Percentiles rank a stretch among this genome's conserved stretches.
phyloP scores from a whole-genome alignment of 2,888 invertebrate genomes.

The Mechanitis mazaeus region DNA sequence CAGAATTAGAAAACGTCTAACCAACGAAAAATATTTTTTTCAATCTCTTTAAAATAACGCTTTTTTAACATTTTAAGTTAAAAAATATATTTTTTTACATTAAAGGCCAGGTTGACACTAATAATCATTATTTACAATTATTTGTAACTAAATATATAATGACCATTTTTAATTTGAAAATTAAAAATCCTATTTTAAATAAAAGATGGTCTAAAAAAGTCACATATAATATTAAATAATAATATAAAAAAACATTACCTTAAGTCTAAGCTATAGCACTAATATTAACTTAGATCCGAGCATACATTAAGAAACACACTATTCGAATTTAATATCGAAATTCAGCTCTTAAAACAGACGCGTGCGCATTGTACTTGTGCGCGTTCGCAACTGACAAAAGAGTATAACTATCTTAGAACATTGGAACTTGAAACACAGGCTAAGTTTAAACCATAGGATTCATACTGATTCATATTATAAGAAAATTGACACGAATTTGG shows the following conservation, averaged over 20 bases:
- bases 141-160: too few relatives aligned
- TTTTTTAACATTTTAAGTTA: too few relatives aligned
- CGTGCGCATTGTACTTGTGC: constrained; percentile 61
- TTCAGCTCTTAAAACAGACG: constrained; percentile 37
- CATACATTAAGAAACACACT: constrained; percentile 6
- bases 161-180: background rate
- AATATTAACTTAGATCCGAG: constrained; percentile 7
- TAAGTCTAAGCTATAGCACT: constrained; percentile 15
- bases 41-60: too few relatives aligned
- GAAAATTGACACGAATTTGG: background rate
- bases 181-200: background rate
- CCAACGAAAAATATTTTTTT: too few relatives aligned
- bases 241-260: constrained; percentile 12
- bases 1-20: too few relatives aligned
- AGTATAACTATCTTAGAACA: background rate
- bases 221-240: background rate
- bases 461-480: background rate
- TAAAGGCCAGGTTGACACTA: too few relatives aligned
- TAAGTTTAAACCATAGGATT: constrained; percentile 1
- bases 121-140: too few relatives aligned
- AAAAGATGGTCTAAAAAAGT: background rate
- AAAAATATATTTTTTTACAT: too few relatives aligned
- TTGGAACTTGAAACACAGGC: constrained; percentile 1
- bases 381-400: constrained; percentile 47
- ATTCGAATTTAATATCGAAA: constrained; percentile 19